Evolutionary conservation across 2,113 vertebrate species (phyloP).

Genomic region (Crotalus helleri): DNA sequence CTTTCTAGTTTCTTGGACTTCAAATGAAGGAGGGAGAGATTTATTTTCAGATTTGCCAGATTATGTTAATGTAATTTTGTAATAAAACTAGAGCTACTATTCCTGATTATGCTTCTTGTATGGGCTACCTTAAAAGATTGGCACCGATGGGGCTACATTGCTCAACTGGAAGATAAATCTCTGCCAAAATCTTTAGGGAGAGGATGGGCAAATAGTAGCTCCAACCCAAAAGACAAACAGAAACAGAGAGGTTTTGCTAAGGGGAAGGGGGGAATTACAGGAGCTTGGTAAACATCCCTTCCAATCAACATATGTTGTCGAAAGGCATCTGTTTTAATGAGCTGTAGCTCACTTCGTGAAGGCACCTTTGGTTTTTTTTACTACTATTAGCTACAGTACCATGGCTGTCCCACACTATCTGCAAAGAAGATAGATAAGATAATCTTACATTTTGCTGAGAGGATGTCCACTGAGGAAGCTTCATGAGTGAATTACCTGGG

Average conservation of each 20-base stretch:
- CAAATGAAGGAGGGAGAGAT: not conserved
- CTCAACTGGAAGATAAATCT: not conserved
- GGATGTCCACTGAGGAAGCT: not conserved
- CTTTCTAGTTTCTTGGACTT: not conserved
- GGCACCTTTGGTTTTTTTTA: not conserved
- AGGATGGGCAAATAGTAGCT: not conserved
- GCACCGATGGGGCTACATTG: not conserved
- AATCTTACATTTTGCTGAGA: not conserved
- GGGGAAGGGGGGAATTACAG: not conserved
- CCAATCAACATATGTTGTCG: not conserved
- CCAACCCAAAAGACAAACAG: not conserved
- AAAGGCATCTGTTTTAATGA: not conserved
- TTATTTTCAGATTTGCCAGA: not conserved
- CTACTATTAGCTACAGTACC: not conserved
- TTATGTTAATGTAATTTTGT: not conserved
- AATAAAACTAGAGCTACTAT: not conserved
- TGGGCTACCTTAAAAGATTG: not conserved
- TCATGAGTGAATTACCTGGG: not conserved
- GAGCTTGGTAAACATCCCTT: not conserved
- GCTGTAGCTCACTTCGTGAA: not conserved
- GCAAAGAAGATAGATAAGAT: not conserved
- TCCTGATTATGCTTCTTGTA: not conserved
- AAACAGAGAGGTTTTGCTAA: not conserved
- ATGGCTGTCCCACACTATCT: not conserved
- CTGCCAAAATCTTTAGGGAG: not conserved